Percentiles rank a stretch among this genome's conserved stretches.
Evolutionary conservation across 2,888 invertebrate genomes (phyloP).

Genomic region (Leucania comma): DNA sequence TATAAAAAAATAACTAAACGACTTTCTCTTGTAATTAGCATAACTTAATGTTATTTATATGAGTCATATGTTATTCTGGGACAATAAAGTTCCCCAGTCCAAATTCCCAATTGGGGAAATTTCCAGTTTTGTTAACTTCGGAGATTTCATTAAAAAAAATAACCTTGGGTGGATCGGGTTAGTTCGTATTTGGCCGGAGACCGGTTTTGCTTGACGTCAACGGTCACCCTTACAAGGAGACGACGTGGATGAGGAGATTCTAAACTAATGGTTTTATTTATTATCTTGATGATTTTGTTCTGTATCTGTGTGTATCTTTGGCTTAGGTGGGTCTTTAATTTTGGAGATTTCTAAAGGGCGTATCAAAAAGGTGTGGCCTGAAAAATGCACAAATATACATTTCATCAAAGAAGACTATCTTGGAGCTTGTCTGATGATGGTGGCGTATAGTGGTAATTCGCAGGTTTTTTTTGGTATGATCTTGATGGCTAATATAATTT

Average conservation of each 20-base stretch:
- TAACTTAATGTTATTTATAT: conserved; percentile 14
- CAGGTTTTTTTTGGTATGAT: too few species aligned
- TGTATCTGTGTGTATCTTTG: background rate
- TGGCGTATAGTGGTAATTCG: too few species aligned
- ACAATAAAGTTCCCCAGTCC: conserved; percentile 15
- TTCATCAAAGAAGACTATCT: too few species aligned
- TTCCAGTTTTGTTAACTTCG: background rate
- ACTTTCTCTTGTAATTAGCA: conserved; percentile 39
- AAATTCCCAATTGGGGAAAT: conserved; percentile 40
- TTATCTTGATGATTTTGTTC: background rate
- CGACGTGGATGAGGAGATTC: background rate
- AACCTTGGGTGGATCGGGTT: conserved; percentile 10
- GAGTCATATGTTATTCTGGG: conserved; percentile 39
- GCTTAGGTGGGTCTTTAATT: background rate
- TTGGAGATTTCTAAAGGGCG: background rate
- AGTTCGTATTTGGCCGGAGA: conserved; percentile 9
- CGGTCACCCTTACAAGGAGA: background rate
- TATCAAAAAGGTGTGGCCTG: too few species aligned
- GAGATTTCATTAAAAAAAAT: conserved; percentile 25
- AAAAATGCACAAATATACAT: too few species aligned
- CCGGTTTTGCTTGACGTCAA: conserved; percentile 25
- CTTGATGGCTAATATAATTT: too few species aligned
- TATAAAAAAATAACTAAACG: conserved; percentile 4
- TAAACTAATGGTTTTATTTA: background rate
- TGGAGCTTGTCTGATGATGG: too few species aligned